Evolutionary conservation across 2,888 invertebrate species (phyloP).

Genomic region (Drosophila aldrichi): DNA sequence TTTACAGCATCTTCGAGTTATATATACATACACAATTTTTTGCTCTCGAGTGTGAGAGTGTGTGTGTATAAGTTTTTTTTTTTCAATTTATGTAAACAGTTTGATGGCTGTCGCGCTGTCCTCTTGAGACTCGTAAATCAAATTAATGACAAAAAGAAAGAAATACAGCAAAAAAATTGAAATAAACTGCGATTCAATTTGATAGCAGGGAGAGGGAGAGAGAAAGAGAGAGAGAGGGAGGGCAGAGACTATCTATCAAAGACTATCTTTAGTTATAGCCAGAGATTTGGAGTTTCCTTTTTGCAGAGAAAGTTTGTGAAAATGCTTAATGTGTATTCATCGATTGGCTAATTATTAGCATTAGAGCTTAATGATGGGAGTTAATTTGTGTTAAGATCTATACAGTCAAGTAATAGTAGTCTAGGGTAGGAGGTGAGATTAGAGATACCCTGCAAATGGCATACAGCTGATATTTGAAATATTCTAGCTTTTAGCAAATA

Average conservation of each 20-base stretch:
- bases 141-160: constrained; percentile 73
- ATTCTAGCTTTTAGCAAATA: no score
- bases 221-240: neutral
- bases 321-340: neutral
- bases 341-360: constrained; percentile 6
- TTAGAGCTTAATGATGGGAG: neutral
- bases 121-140: constrained; percentile 73
- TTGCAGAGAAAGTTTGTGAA: constrained; percentile 17
- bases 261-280: neutral
- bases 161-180: constrained; percentile 19
- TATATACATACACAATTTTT: constrained; percentile 31
- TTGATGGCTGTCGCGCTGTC: constrained; percentile 62
- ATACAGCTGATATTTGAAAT: no score
- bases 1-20: constrained; percentile 71
- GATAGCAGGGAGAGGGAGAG: neutral
- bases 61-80: constrained; percentile 32
- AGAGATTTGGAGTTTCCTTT: constrained; percentile 8
- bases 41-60: constrained; percentile 38
- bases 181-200: constrained; percentile 9
- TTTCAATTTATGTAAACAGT: constrained; percentile 80
- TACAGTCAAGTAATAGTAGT: no score
- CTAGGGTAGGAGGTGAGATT: no score
- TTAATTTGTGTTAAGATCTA: neutral
- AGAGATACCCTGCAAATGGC: no score
- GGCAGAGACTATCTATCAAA: neutral